phyloP scores from a whole-genome alignment of 2,888 invertebrate species.

The Synanthedon myopaeformis region DNA sequence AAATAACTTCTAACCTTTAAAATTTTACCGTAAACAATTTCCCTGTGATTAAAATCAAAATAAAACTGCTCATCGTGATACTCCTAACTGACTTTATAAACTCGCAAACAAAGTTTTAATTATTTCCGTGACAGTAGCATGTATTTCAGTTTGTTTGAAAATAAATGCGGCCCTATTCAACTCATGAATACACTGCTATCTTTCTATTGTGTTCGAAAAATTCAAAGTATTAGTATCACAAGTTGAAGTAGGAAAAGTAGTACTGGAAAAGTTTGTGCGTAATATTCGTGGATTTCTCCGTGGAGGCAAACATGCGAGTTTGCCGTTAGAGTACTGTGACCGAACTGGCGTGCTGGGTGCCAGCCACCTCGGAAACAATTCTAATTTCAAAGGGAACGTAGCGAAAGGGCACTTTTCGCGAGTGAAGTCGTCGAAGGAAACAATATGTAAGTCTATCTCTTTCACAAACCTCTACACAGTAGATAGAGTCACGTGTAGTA shows the following conservation, averaged over 20 bases:
- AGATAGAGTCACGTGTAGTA: background rate
- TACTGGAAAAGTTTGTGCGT: background rate
- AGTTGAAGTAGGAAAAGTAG: too few relatives aligned
- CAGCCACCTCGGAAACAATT: slow-evolving; percentile 7
- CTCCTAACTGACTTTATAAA: background rate
- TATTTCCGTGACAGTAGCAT: slow-evolving; percentile 1
- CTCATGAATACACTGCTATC: too few relatives aligned
- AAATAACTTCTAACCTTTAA: background rate
- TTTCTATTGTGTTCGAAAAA: too few relatives aligned
- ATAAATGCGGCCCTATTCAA: background rate
- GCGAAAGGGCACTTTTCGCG: slow-evolving; percentile 12
- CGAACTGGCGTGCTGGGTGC: background rate
- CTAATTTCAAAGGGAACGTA: slow-evolving; percentile 11
- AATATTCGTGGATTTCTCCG: background rate
- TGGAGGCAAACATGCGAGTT: slow-evolving; percentile 5
- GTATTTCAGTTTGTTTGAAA: background rate
- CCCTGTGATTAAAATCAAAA: background rate
- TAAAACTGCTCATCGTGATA: background rate
- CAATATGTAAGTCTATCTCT: slow-evolving; percentile 2
- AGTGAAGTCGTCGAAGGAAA: slow-evolving; percentile 10
- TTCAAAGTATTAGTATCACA: too few relatives aligned
- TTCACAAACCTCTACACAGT: slow-evolving; percentile 2
- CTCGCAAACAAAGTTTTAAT: background rate
- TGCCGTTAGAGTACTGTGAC: slow-evolving; percentile 5
- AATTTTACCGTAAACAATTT: background rate